These are phyloP conservation scores for Augochlorella aurata DNA, from an alignment of 2,888 invertebrate genomes.

Conservation along the genomic window DNA sequence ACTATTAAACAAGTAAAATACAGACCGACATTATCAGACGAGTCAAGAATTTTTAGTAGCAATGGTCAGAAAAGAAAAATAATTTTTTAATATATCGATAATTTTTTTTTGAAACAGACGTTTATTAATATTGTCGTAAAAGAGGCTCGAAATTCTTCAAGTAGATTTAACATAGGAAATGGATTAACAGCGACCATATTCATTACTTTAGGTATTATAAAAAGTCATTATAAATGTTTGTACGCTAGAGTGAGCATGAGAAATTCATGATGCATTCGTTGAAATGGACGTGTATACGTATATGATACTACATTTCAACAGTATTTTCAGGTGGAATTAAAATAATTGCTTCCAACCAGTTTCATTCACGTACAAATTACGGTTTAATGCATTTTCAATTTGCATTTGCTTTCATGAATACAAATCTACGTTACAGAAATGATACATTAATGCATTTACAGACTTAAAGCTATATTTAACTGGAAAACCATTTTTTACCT, in stretches of 20 bases:
- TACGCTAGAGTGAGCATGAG: neutral
- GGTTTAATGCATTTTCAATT: neutral
- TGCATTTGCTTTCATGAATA: neutral
- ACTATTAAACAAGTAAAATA: neutral
- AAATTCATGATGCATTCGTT: neutral
- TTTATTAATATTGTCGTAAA: no score
- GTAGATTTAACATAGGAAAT: no score
- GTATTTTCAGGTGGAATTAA: neutral
- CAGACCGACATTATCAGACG: neutral
- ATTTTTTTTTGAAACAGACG: no score
- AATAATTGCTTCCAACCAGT: neutral
- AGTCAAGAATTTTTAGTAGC: neutral
- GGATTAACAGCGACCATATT: no score
- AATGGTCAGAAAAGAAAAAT: neutral
- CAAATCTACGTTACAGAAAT: neutral
- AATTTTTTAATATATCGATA: no score
- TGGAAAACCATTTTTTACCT: no score
- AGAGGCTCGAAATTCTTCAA: no score
- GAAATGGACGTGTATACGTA: neutral
- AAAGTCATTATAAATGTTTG: no score
- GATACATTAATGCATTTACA: neutral
- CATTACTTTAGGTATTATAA: no score
- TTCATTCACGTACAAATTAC: neutral
- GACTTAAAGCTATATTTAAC: neutral
- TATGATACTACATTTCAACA: neutral